A percentile compares a stretch with the other conserved stretches of the same genome.
These are phyloP conservation scores for Rhagophthalmus giganteus DNA, from an alignment of 2,888 invertebrate species.

Conservation along the genomic window DNA sequence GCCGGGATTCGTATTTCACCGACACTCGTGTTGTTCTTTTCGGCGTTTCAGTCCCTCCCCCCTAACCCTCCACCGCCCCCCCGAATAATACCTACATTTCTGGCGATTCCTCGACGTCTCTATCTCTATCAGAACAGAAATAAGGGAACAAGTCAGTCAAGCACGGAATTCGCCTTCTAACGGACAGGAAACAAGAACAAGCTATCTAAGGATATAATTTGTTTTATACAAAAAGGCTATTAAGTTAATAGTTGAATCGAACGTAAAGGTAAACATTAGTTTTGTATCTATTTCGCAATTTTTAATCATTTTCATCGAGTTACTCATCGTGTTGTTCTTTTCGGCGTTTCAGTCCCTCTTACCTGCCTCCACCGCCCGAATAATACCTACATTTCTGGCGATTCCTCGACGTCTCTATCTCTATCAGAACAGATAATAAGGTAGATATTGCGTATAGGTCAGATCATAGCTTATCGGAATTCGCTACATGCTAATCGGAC, in stretches of 20 bases:
- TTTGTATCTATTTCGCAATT: no score
- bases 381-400: constrained; percentile 23
- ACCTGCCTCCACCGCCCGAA: no score
- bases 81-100: no score
- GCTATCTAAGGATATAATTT: constrained; percentile 26
- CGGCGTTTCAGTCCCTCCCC: no score
- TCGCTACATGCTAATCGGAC: constrained; percentile 24
- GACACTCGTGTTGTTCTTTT: no score
- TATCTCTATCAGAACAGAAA: constrained; percentile 28
- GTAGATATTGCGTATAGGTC: no score
- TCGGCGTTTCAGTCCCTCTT: no score
- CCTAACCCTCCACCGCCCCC: background rate
- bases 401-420: constrained; percentile 26
- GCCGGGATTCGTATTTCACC: constrained; percentile 13
- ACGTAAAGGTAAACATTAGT: background rate
- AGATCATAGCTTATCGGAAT: constrained; percentile 24
- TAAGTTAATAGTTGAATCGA: background rate
- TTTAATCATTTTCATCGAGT: no score
- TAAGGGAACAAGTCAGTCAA: constrained; percentile 27
- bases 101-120: constrained; percentile 25
- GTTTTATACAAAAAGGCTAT: constrained; percentile 11
- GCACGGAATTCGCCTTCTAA: constrained; percentile 24
- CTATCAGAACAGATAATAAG: constrained; percentile 27
- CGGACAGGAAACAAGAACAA: constrained; percentile 28
- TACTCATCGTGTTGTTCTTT: no score